Percentiles rank a stretch among this genome's conserved stretches.
Evolutionary conservation across 2,797 vertebrate species (phyloP).

Genomic region (Valencia hispanica): DNA sequence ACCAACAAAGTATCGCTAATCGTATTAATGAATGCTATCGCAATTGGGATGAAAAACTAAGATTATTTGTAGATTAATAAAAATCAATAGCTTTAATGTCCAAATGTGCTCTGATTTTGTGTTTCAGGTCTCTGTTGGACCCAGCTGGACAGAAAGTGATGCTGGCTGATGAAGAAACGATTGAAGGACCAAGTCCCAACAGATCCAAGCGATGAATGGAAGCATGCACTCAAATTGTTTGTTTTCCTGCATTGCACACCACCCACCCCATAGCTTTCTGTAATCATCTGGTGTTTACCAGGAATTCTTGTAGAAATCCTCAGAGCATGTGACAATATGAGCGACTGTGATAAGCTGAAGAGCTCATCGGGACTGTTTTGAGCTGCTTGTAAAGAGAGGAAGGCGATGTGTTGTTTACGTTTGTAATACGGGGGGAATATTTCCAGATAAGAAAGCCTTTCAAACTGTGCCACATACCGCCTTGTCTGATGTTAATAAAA

Average conservation of each 20-base stretch:
- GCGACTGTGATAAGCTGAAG: conserved; percentile 31
- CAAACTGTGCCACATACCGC: conserved; percentile 17
- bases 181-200: neutral
- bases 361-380: conserved; percentile 4
- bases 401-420: conserved; percentile 35
- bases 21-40: neutral
- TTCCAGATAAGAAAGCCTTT: conserved; percentile 55
- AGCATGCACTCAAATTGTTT: conserved; percentile 15
- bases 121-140: conserved; percentile 52
- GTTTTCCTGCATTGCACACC: neutral
- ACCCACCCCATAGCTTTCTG: neutral
- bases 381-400: conserved; percentile 32
- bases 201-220: neutral
- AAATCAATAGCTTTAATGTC: neutral
- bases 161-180: conserved; percentile 9
- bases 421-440: conserved; percentile 34
- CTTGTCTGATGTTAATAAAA: conserved; percentile 56
- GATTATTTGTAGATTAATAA: neutral
- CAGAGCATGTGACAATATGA: conserved; percentile 27
- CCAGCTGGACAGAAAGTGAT: conserved; percentile 1
- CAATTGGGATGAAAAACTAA: neutral
- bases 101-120: conserved; percentile 34
- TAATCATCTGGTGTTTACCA: conserved; percentile 35
- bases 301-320: conserved; percentile 36
- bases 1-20: neutral